Base-by-base conservation (phyloP, 2,888 invertebrate species). In the Yponomeuta plumbellus region DNA sequence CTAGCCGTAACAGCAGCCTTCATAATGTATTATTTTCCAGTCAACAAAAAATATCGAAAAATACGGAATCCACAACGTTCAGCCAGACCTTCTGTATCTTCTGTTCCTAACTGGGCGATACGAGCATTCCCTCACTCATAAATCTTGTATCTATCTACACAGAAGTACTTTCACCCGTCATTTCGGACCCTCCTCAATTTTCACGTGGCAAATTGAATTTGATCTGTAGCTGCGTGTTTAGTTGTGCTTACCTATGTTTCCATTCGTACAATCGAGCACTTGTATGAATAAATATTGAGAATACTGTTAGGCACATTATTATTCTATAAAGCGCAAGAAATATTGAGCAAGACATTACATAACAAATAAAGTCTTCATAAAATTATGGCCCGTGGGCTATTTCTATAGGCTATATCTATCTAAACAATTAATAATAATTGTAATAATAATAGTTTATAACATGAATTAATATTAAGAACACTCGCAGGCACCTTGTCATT, bases 121-220 rank as follows among this genome's bases (percentile, higher is more conserved):
- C 34, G 10, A 13, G 44, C 44, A 52, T 52, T 52, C 44, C 44
- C 44, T 52, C 44, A 52, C 44, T 52, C 44, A 52, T 52, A 52
- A 52, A 52, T 52, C 44, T 52, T 52, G 44, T 52, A 52, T 52
- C 44, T 52, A 52, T 52, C 44, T 52, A 52, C 44, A 52, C 44
- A 52, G 44, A 3, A 52, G 57, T 34, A 56, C 70, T 76, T 66
- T 76, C 80, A 79, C 80, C 79, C 81, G 82, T 86, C 85, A 84
- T 83, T 84, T 84, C 78, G 77, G 79, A 86, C 88, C 88, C 85
- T 86, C 85, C 83, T 88, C 88, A 87, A 85, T 86, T 80, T 80
- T 78, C 87, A 80, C 83, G 83, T 83, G 80, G 78, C 84, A 88
- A 89, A 90, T 90, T 90, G 87, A 89, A 89, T 89, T 89, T 86